Base-by-base conservation (phyloP, 2,888 invertebrate genomes). In the Nudaria mundana region DNA sequence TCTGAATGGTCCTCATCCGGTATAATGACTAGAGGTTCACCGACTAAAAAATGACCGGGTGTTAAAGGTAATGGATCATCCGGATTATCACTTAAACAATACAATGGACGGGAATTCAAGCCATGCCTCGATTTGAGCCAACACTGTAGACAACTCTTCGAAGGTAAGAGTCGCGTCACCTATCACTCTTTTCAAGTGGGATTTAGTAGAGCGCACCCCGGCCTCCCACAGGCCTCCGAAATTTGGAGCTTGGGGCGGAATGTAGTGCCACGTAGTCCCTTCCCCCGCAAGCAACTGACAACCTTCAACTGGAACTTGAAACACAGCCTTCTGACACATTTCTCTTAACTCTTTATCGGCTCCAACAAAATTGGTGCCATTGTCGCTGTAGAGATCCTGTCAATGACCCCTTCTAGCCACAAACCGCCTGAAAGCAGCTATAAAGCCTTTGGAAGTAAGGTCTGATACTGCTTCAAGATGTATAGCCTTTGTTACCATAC, bases 361-460 rank as follows among this genome's bases (percentile, higher is more conserved):
- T 10, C 29, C 34, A 5, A 35, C 29, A 20, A 43, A 47, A 22
- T 43, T 47, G 0, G 37, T 34, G 6, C 43, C 47, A 13, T 40
- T 43, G 12, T 48, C 48, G 10, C 35, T 38, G 22, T 33, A 34
- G 1, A 42, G 25, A 3, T 30, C 31, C 10, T 10, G 7, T 7
- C 30, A 34, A 32, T 37, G 32, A 8, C 37, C 42, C 11, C 37
- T 23, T n/a, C 42, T 32, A 12, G 41, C 15, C 11, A 40, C 23
- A 18, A 45, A 38, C 7, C 45, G 15, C 4, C 34, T 11, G n/a
- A 37, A 30, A 11, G 50, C 50, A 4, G 13, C 28, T 7, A 28
- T 28, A 5, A 28, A 28, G 1, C 28, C 28, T n/a, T 14, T 11
- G 8, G 28, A 2, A 14, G 13, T 30, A 3, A 30, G 5, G 10